Conservation (phyloP, 2,797 vertebrate species). For the Xenentodon cancila region DNA sequence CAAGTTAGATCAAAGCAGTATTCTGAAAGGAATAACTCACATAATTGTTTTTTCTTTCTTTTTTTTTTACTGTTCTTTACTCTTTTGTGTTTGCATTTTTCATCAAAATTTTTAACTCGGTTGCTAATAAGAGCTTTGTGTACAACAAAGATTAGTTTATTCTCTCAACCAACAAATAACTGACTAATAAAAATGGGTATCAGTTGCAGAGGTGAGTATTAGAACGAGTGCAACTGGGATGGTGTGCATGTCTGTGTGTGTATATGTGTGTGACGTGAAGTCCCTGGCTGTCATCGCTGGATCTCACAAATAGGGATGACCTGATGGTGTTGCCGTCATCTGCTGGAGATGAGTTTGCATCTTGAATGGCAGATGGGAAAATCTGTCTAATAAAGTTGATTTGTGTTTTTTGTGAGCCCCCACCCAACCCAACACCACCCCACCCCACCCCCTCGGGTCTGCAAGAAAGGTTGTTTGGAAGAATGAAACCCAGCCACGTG, state of each 20-base stretch:
- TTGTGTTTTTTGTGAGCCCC: slow-evolving; percentile 52
- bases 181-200: no score
- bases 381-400: slow-evolving; percentile 69
- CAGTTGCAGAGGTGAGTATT: no score
- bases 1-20: no score
- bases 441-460: slow-evolving; percentile 25
- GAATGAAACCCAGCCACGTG: slow-evolving; percentile 24
- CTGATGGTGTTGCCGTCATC: slow-evolving; percentile 59
- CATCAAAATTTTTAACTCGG: no score
- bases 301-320: slow-evolving; percentile 48
- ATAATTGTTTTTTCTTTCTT: no score
- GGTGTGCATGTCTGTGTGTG: not conserved
- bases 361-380: slow-evolving; percentile 72
- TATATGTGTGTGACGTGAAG: slow-evolving; percentile 18
- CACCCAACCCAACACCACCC: no score
- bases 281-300: slow-evolving; percentile 42
- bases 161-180: no score
- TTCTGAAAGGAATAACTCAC: no score
- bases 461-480: slow-evolving; percentile 21
- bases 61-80: no score
- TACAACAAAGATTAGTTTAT: no score
- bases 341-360: slow-evolving; percentile 65
- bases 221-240: not conserved
- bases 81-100: no score
- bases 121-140: no score